Conservation (phyloP, 2,113 vertebrate genomes). For the Pseudolaguvia tuberculata region DNA sequence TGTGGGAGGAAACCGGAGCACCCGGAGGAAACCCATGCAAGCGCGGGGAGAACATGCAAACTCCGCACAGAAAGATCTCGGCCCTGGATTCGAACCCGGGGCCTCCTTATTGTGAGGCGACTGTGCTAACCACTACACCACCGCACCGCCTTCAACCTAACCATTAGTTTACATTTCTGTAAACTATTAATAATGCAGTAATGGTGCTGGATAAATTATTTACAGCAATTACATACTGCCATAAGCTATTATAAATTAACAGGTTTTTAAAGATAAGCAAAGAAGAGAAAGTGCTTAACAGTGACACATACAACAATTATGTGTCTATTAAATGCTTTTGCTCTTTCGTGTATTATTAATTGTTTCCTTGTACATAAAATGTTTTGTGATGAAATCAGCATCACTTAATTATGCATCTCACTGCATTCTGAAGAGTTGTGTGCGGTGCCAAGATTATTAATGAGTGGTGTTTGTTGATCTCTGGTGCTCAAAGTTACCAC, state of each 20-base stretch:
- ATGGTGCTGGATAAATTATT: background rate
- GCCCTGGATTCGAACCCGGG: too few species aligned
- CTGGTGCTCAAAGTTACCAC: conserved; percentile 6
- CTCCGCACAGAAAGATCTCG: too few species aligned
- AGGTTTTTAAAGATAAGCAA: background rate
- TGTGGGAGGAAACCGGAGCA: too few species aligned
- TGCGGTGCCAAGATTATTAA: conserved; percentile 21
- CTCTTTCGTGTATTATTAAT: background rate
- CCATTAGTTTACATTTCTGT: too few species aligned
- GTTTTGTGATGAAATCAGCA: conserved; percentile 9
- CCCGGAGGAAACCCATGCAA: too few species aligned
- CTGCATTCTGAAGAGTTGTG: conserved; percentile 9
- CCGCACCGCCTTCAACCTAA: too few species aligned
- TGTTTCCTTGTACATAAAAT: background rate
- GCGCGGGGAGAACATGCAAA: too few species aligned
- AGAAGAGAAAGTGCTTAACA: conserved; percentile 1
- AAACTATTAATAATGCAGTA: conserved; percentile 1
- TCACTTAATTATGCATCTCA: conserved; percentile 22
- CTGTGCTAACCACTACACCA: too few species aligned
- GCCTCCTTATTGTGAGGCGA: too few species aligned
- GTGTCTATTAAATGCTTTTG: background rate
- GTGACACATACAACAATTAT: background rate
- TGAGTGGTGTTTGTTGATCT: conserved; percentile 3
- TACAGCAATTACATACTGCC: background rate
- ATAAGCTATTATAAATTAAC: background rate